A percentile compares a stretch with the other conserved stretches of the same genome.
These are phyloP conservation scores for Onychomys arenicola DNA, from an alignment of 2,797 vertebrate species.

Conservation along the genomic window DNA sequence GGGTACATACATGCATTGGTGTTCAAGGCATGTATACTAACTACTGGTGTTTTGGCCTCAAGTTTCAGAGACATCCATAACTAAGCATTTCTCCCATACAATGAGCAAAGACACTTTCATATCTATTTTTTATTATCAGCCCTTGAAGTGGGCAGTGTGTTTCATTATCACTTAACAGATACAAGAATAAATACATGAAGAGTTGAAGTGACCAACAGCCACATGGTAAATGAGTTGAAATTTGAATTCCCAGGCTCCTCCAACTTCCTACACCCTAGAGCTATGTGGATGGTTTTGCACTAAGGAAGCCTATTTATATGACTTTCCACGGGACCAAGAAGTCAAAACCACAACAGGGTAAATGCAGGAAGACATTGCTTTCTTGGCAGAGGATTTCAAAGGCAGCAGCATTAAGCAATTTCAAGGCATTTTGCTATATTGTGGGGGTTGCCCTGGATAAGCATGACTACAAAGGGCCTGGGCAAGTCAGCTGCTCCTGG, in stretches of 20 bases:
- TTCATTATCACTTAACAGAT: constrained; percentile 62
- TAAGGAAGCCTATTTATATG: constrained; percentile 78
- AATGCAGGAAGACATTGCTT: constrained; percentile 74
- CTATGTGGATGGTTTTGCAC: constrained; percentile 64
- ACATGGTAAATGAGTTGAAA: constrained; percentile 36
- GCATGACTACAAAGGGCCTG: constrained; percentile 67
- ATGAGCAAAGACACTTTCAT: constrained; percentile 48
- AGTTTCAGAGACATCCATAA: constrained; percentile 53
- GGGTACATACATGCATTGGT: constrained; percentile 22
- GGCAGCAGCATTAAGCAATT: constrained; percentile 66
- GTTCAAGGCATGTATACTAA: constrained; percentile 19
- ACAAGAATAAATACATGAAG: constrained; percentile 41
- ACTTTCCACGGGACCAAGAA: constrained; percentile 79
- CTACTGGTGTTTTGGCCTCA: not conserved
- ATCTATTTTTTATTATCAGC: not conserved
- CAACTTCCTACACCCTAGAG: constrained; percentile 73
- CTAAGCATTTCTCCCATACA: constrained; percentile 62
- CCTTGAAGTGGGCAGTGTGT: constrained; percentile 3
- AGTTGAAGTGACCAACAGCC: not conserved
- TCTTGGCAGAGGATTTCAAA: constrained; percentile 82
- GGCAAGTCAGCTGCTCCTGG: constrained; percentile 55
- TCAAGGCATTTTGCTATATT: constrained; percentile 65
- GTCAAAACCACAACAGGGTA: constrained; percentile 81
- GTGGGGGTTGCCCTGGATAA: constrained; percentile 61
- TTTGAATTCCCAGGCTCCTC: constrained; percentile 54